Base-by-base conservation (phyloP, 2,888 invertebrate species). In the Microplitis manilae region DNA sequence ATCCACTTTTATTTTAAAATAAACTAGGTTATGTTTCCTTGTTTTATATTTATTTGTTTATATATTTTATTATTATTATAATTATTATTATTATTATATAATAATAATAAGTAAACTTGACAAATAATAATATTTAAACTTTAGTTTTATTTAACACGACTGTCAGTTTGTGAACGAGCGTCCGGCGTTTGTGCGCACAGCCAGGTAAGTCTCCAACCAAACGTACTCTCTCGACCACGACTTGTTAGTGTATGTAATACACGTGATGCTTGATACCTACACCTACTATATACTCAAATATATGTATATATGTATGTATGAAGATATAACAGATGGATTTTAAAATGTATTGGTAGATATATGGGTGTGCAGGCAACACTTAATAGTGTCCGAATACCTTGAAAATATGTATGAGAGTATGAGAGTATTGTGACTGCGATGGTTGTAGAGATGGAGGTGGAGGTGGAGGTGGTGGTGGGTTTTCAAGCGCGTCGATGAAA, bases 111-210 rank as follows among this genome's bases (percentile, higher is more conserved):
- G 30, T 30, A 30, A 30, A 30, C 30, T 20, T 20, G 30, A 30
- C 4, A 30, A 30, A 30, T 30, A 30, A 30, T 30, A 30, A 30
- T 30, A 30, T 30, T 30, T 30, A 30, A 30, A 30, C 4, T 30
- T 30, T 30, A 30, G 30, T 30, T 30, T 30, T 30, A 64, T 64
- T 64, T 30, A 30, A 30, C n/a, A 60, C 17, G 20, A 39, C 59
- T 79, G 78, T 77, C 79, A 79, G 81, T 81, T 82, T 78, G 80
- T 79, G 76, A 76, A 75, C 80, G 80, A 81, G 79, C 79, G 76
- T 79, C 75, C 77, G 74, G 79, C 79, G 79, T 68, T 79, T 73
- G 73, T 62, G 61, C 76, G 30, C 67, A 59, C 50, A 71, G 61
- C 39, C 61, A 72, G 73, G 70, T 64, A 67, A n/a, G 50, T 65